Evolutionary conservation across 2,113 vertebrate genomes (phyloP).

Genomic region (Vanacampus margaritifer): DNA sequence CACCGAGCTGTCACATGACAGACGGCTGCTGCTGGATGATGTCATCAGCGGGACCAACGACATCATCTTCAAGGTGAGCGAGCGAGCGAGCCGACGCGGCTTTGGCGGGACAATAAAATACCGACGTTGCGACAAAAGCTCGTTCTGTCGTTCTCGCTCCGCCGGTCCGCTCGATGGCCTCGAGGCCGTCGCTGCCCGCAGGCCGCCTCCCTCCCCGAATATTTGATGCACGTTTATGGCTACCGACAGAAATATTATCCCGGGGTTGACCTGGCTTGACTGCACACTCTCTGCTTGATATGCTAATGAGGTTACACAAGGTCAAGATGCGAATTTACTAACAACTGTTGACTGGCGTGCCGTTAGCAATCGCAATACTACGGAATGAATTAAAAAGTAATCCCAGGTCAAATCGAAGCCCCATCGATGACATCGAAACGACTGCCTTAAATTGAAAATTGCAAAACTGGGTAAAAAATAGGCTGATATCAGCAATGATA

Average conservation of each 20-base stretch:
- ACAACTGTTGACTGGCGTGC: neutral
- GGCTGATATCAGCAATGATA: no score
- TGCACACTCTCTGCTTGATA: constrained; percentile 33
- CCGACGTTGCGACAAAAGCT: neutral
- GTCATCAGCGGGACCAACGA: constrained; percentile 7
- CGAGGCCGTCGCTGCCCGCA: constrained; percentile 13
- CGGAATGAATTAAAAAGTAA: neutral
- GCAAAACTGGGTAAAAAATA: no score
- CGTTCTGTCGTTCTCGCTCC: constrained; percentile 16
- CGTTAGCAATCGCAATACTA: neutral
- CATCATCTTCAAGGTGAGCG: constrained; percentile 10
- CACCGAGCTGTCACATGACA: neutral
- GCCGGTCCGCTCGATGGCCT: constrained; percentile 24
- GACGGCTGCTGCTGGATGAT: neutral
- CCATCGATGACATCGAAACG: no score
- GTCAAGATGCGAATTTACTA: constrained; percentile 33
- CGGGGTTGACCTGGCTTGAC: constrained; percentile 54
- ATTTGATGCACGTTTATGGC: constrained; percentile 50
- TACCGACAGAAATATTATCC: constrained; percentile 47
- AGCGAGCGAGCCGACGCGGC: neutral
- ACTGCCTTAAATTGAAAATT: no score
- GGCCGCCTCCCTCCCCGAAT: constrained; percentile 24
- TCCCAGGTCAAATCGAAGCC: neutral
- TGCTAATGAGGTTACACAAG: constrained; percentile 46
- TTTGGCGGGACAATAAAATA: constrained; percentile 12